Conservation (phyloP, 2,113 vertebrate genomes). For the Nettapus auritus region DNA sequence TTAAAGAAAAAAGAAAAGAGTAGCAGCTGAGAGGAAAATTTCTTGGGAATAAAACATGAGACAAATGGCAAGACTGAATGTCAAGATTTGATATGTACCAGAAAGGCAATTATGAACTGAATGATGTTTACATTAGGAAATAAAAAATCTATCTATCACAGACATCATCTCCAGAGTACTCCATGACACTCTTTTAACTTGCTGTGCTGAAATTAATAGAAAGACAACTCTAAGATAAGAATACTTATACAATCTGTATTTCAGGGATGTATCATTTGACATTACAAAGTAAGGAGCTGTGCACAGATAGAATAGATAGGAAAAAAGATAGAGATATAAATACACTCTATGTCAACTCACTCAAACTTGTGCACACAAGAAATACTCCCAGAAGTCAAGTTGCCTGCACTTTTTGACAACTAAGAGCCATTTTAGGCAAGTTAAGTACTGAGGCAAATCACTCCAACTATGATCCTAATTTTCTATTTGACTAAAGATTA, state of each 20-base stretch:
- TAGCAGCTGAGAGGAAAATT: neutral
- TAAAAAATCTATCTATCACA: neutral
- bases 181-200: neutral
- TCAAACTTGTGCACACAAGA: neutral
- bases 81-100: neutral
- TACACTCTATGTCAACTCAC: neutral
- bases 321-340: too few species aligned
- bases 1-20: neutral
- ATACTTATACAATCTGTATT: neutral
- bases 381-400: neutral
- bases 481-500: neutral
- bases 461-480: neutral
- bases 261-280: neutral
- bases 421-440: neutral
- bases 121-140: neutral
- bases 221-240: neutral
- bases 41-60: neutral
- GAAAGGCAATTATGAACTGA: conserved; percentile 3
- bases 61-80: neutral
- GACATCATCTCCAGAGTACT: neutral
- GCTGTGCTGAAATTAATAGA: neutral
- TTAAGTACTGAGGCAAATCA: neutral
- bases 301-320: neutral
- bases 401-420: neutral
- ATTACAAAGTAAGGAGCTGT: neutral